A percentile compares a stretch with the other conserved stretches of the same genome.
These are phyloP conservation scores for Cerceris ruficornis DNA, from an alignment of 2,888 invertebrate genomes.

Conservation along the genomic window DNA sequence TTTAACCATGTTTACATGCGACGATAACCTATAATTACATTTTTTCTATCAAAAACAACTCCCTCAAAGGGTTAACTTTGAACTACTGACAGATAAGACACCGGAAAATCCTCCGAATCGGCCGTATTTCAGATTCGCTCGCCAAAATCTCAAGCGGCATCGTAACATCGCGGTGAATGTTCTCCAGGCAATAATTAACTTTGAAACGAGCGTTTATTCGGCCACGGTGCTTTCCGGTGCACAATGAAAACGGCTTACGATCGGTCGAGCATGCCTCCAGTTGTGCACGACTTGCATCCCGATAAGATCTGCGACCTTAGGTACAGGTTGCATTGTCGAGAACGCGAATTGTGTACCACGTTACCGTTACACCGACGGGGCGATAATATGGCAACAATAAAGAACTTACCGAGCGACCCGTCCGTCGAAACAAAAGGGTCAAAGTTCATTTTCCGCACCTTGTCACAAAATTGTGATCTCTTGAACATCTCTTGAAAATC, in stretches of 20 bases:
- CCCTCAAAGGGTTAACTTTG: too few relatives aligned
- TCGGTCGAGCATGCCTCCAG: slow-evolving; percentile 21
- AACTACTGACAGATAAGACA: too few relatives aligned
- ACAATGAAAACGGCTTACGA: slow-evolving; percentile 55
- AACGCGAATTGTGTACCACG: slow-evolving; percentile 28
- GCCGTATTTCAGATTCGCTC: too few relatives aligned
- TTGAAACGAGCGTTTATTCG: slow-evolving; percentile 29
- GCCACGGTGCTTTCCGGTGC: slow-evolving; percentile 4
- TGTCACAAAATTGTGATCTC: too few relatives aligned
- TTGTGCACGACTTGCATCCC: slow-evolving; percentile 21
- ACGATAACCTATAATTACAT: too few relatives aligned
- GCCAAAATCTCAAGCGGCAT: slow-evolving; percentile 40
- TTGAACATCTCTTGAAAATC: too few relatives aligned
- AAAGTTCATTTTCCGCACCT: too few relatives aligned
- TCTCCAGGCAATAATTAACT: slow-evolving; percentile 26
- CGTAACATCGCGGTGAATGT: background rate
- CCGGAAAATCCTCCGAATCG: too few relatives aligned
- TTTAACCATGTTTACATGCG: too few relatives aligned
- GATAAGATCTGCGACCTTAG: slow-evolving; percentile 45
- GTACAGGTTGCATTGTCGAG: slow-evolving; percentile 32
- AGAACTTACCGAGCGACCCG: background rate
- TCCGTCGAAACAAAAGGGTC: background rate
- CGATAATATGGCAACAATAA: slow-evolving; percentile 26
- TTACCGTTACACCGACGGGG: slow-evolving; percentile 53
- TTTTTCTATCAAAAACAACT: too few relatives aligned